These are phyloP conservation scores for Drosophila parthenogenetica DNA, from an alignment of 2,888 invertebrate genomes.

Conservation along the genomic window DNA sequence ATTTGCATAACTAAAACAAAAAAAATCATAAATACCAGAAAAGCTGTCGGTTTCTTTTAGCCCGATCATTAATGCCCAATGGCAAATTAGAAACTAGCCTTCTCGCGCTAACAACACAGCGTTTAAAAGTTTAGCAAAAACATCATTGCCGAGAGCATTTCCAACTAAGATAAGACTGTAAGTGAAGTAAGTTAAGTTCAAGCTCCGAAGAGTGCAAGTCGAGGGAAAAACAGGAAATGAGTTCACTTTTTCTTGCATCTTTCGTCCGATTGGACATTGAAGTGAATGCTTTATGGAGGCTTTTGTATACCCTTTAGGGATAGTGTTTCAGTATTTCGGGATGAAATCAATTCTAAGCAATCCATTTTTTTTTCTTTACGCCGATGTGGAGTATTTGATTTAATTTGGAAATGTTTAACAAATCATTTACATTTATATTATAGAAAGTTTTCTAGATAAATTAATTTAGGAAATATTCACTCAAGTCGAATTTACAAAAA, in stretches of 20 bases:
- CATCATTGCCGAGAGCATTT: conserved; percentile 20
- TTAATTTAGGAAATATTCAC: too few relatives aligned
- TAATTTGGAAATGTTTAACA: too few relatives aligned
- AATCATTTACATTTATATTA: too few relatives aligned
- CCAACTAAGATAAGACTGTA: conserved; percentile 17
- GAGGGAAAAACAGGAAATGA: conserved; percentile 66
- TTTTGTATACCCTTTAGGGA: conserved; percentile 17
- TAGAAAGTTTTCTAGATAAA: too few relatives aligned
- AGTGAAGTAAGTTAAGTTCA: conserved; percentile 10
- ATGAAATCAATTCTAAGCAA: too few relatives aligned
- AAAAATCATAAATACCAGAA: background rate
- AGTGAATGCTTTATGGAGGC: conserved; percentile 20
- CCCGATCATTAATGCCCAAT: conserved; percentile 53
- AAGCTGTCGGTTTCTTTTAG: conserved; percentile 18
- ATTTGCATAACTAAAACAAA: conserved; percentile 30
- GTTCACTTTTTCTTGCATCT: conserved; percentile 67
- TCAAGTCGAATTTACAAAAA: too few relatives aligned
- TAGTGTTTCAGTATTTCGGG: too few relatives aligned
- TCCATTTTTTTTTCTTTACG: too few relatives aligned
- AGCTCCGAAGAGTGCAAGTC: conserved; percentile 13
- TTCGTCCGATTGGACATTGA: conserved; percentile 61
- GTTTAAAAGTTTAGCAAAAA: conserved; percentile 26
- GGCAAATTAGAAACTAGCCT: conserved; percentile 65
- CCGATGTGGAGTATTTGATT: too few relatives aligned
- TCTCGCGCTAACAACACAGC: conserved; percentile 31